Conservation (phyloP, 2,797 vertebrate genomes). For the Falco biarmicus region DNA sequence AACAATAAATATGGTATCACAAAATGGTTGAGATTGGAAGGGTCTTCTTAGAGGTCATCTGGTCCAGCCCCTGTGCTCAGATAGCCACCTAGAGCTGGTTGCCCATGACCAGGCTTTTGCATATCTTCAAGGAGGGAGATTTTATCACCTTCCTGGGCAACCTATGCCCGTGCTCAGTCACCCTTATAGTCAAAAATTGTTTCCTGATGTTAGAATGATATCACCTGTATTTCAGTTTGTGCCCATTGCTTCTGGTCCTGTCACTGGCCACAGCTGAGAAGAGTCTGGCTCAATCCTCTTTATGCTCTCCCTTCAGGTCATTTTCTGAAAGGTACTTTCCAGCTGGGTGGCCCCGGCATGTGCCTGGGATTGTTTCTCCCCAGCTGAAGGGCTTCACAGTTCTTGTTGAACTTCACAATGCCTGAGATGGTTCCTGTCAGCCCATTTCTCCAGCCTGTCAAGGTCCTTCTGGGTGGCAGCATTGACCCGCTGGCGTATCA, state of each 20-base stretch:
- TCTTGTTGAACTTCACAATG: too few relatives aligned
- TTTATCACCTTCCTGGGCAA: not conserved
- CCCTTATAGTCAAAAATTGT: not conserved
- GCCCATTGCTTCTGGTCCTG: not conserved
- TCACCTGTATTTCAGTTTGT: not conserved
- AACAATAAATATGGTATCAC: not conserved
- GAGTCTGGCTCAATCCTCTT: not conserved
- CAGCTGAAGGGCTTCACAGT: not conserved
- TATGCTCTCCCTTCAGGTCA: not conserved
- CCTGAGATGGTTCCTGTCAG: too few relatives aligned
- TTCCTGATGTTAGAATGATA: not conserved
- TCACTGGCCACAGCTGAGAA: not conserved
- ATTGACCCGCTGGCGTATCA: too few relatives aligned
- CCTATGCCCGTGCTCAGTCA: not conserved
- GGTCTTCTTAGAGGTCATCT: not conserved
- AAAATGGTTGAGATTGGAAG: not conserved
- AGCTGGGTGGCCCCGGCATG: not conserved
- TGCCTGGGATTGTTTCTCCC: not conserved
- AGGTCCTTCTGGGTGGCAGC: too few relatives aligned
- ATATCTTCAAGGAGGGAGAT: not conserved
- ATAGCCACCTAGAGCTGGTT: not conserved
- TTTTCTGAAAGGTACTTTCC: not conserved
- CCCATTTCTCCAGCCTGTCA: too few relatives aligned
- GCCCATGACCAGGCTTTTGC: not conserved
- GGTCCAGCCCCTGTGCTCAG: not conserved